Evolutionary conservation across 2,888 invertebrate genomes (phyloP).

Genomic region (Caenorhabditis parvicauda): DNA sequence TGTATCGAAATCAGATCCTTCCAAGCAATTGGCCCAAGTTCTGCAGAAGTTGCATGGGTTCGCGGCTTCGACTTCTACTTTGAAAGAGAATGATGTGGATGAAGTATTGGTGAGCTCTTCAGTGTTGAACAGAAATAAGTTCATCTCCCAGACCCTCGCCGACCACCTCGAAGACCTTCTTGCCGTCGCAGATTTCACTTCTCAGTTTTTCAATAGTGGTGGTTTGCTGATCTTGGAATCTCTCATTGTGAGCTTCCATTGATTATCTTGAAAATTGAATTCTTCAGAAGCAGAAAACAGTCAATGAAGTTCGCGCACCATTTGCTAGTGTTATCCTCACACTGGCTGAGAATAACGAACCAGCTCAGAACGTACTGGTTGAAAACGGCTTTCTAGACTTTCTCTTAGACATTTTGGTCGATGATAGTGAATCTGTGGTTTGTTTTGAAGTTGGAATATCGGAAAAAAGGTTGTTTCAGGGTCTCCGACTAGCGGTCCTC

Average conservation of each 20-base stretch:
- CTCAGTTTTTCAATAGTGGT: not conserved
- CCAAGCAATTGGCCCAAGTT: not conserved
- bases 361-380: not conserved
- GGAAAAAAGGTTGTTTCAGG: constrained; percentile 3
- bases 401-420: not conserved
- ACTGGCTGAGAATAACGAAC: constrained; percentile 10
- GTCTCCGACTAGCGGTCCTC: not conserved
- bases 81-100: not conserved
- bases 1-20: constrained; percentile 9
- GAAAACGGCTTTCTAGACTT: constrained; percentile 1
- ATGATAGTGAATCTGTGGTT: too few species aligned
- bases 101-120: not conserved
- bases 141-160: constrained; percentile 8
- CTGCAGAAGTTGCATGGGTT: not conserved
- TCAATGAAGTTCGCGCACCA: constrained; percentile 6
- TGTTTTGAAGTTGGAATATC: not conserved
- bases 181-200: constrained; percentile 5
- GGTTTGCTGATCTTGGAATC: constrained; percentile 7
- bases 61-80: not conserved
- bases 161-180: constrained; percentile 12
- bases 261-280: not conserved
- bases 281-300: constrained; percentile 4
- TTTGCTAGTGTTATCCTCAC: constrained; percentile 7
- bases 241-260: constrained; percentile 3
- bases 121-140: not conserved